These are phyloP conservation scores for Speoplatyrhinus poulsoni DNA, from an alignment of 2,113 vertebrate genomes.

Conservation along the genomic window DNA sequence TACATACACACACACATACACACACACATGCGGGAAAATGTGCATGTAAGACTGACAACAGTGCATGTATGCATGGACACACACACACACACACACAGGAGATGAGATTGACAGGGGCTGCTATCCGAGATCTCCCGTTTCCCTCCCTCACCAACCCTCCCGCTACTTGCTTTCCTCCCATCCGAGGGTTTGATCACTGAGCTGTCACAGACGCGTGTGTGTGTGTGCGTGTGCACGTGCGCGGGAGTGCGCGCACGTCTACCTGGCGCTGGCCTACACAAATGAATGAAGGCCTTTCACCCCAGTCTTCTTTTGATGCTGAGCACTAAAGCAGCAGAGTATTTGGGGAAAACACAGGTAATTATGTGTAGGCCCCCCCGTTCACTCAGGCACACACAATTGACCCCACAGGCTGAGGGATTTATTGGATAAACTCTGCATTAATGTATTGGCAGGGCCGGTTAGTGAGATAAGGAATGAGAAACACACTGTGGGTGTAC, in stretches of 20 bases:
- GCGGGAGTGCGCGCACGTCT: not conserved
- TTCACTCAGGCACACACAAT: conserved; percentile 56
- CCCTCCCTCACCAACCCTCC: conserved; percentile 42
- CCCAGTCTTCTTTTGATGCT: conserved; percentile 67
- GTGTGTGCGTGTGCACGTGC: too few relatives aligned
- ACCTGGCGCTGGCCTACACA: conserved; percentile 57
- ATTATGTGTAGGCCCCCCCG: conserved; percentile 50
- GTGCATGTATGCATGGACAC: conserved; percentile 14
- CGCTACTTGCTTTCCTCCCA: conserved; percentile 51
- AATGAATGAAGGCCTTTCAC: conserved; percentile 80
- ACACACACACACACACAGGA: conserved; percentile 21
- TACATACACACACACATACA: conserved; percentile 5
- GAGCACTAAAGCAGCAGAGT: conserved; percentile 69
- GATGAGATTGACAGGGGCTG: conserved; percentile 66
- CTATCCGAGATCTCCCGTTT: conserved; percentile 74
- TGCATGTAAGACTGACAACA: conserved; percentile 27
- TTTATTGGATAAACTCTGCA: conserved; percentile 35
- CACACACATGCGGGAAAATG: not conserved
- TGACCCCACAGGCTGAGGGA: conserved; percentile 53
- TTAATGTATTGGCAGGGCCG: not conserved
- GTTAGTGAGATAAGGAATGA: not conserved
- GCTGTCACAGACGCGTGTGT: conserved; percentile 74
- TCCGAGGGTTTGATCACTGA: conserved; percentile 89
- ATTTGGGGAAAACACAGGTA: conserved; percentile 70
- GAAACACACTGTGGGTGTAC: not conserved